phyloP scores from a whole-genome alignment of 2,113 vertebrate genomes.

The Hydrolagus affinis region DNA sequence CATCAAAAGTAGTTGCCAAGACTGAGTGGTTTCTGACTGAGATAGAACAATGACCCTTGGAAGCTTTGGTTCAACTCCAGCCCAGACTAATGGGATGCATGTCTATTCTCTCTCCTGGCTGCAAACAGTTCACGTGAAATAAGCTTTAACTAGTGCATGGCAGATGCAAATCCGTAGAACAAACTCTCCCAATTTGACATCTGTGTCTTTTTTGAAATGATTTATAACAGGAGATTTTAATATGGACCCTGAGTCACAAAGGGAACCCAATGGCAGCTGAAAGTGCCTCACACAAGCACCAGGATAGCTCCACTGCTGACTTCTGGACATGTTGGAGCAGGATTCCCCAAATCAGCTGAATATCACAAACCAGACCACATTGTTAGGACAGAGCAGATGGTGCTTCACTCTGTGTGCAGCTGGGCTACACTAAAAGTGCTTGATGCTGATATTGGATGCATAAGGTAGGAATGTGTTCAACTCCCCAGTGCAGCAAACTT shows the following conservation, averaged over 20 bases:
- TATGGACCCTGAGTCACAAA: neutral
- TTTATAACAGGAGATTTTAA: neutral
- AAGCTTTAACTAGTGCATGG: neutral
- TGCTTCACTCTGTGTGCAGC: neutral
- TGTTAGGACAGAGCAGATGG: neutral
- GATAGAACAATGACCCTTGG: neutral
- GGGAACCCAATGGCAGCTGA: too few relatives aligned
- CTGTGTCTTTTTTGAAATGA: neutral
- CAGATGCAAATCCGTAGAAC: neutral
- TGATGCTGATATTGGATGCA: constrained; percentile 1
- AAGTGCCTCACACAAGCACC: too few relatives aligned
- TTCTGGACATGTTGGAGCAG: too few relatives aligned
- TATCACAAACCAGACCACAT: too few relatives aligned
- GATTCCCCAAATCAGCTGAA: too few relatives aligned
- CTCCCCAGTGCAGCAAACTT: constrained; percentile 14
- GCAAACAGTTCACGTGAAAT: neutral
- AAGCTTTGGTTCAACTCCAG: neutral
- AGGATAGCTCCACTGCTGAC: too few relatives aligned
- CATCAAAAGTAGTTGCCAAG: neutral
- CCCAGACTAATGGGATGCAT: neutral
- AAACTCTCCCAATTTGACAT: constrained; percentile 2
- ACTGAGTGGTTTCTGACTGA: neutral
- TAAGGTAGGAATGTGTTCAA: constrained; percentile 11
- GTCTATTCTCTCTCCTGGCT: neutral
- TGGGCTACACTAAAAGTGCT: neutral